Evolutionary conservation across 53 echinoderm and acorn worm species (phyloP).

Genomic region (Astropecten irregularis): DNA sequence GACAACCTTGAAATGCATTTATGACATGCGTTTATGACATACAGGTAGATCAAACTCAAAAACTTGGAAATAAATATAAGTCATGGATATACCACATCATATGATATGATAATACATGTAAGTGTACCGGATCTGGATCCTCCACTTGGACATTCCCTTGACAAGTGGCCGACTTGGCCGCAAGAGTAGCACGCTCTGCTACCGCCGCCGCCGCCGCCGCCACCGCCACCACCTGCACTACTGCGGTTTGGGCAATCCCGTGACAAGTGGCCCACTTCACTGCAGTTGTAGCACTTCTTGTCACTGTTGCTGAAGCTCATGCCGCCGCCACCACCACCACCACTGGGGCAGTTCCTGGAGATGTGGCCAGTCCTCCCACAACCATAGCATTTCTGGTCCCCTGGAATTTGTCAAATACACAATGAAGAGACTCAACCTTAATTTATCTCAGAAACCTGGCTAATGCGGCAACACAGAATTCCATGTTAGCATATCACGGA

Average conservation of each 20-base stretch:
- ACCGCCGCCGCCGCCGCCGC: background rate
- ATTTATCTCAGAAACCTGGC: too few relatives aligned
- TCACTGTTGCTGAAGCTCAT: background rate
- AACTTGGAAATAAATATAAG: too few relatives aligned
- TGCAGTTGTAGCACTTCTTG: conserved; percentile 9
- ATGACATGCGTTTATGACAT: too few relatives aligned
- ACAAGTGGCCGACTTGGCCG: conserved; percentile 5
- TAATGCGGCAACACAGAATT: too few relatives aligned
- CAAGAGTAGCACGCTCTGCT: conserved; percentile 20
- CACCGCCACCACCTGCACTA: background rate
- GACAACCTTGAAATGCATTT: too few relatives aligned
- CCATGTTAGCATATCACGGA: too few relatives aligned
- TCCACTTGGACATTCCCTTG: background rate
- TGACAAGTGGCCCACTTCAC: background rate
- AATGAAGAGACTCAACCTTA: background rate
- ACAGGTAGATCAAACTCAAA: too few relatives aligned
- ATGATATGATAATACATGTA: too few relatives aligned
- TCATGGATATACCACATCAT: too few relatives aligned
- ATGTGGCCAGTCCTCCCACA: conserved; percentile 33
- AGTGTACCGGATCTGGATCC: background rate
- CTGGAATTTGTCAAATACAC: background rate
- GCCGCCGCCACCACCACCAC: background rate
- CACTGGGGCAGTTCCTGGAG: conserved; percentile 1
- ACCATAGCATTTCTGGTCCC: background rate
- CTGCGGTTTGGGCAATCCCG: conserved; percentile 18